phyloP scores from a whole-genome alignment of 2,113 vertebrate genomes.

The Typhlomys cinereus region DNA sequence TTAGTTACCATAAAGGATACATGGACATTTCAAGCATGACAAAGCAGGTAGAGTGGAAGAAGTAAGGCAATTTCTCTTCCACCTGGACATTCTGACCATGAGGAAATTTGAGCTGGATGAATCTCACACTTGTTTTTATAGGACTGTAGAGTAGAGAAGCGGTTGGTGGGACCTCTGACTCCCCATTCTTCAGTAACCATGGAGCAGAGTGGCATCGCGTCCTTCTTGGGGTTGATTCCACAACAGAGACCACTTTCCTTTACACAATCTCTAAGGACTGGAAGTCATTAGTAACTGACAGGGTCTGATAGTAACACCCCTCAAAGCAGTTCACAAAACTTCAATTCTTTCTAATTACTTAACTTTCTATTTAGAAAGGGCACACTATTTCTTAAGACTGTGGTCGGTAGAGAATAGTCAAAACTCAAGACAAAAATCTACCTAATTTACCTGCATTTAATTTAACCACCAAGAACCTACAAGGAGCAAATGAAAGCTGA shows the following conservation, averaged over 20 bases:
- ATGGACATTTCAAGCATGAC: not conserved
- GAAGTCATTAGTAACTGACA: not conserved
- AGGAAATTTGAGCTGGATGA: not conserved
- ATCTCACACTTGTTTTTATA: not conserved
- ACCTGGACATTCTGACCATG: not conserved
- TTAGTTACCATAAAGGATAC: not conserved
- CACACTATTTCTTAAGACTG: not conserved
- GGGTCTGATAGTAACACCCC: not conserved
- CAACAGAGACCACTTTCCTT: not conserved
- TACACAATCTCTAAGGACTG: not conserved
- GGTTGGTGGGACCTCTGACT: not conserved
- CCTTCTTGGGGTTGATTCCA: too few species aligned
- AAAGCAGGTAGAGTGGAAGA: not conserved
- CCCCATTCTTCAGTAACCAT: not conserved
- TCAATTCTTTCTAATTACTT: not conserved
- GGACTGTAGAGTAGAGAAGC: not conserved
- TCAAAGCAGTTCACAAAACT: not conserved
- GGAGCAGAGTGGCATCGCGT: not conserved
- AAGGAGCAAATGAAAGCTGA: not conserved
- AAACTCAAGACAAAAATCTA: not conserved
- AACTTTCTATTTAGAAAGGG: not conserved
- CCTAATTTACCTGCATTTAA: not conserved
- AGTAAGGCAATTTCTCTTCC: not conserved
- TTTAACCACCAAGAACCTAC: not conserved
- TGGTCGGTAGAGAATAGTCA: not conserved